Percentiles rank a stretch among this genome's conserved stretches.
Evolutionary conservation across 2,113 vertebrate species (phyloP).

Genomic region (Dipodomys merriami): DNA sequence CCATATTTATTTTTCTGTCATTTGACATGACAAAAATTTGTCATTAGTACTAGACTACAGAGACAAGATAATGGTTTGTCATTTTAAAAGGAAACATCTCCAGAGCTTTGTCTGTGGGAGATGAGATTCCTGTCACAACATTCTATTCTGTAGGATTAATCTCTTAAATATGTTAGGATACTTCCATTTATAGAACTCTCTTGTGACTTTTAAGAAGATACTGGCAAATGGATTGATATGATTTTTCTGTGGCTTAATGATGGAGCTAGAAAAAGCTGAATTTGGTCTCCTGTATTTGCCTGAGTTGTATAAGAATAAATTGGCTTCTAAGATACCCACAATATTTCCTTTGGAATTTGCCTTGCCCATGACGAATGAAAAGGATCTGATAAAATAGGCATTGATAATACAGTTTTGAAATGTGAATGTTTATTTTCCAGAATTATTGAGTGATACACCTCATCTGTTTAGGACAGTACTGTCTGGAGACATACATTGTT

Average conservation of each 20-base stretch:
- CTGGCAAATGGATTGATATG: conserved; percentile 57
- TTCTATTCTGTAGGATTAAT: conserved; percentile 69
- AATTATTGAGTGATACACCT: background rate
- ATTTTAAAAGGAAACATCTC: conserved; percentile 73
- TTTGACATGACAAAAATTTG: conserved; percentile 75
- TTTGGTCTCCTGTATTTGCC: background rate
- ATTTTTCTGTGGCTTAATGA: conserved; percentile 50
- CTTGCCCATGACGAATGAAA: background rate
- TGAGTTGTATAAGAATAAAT: background rate
- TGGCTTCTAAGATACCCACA: background rate
- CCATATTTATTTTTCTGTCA: conserved; percentile 75
- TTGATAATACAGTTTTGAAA: background rate
- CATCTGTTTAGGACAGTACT: background rate
- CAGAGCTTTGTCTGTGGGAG: conserved; percentile 54
- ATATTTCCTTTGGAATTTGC: background rate
- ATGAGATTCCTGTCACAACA: conserved; percentile 73
- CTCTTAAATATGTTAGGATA: conserved; percentile 75
- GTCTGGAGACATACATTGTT: background rate
- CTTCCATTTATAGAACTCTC: conserved; percentile 65
- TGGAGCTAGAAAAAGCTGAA: background rate
- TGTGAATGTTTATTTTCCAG: background rate
- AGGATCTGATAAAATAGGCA: no score
- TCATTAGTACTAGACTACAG: conserved; percentile 71
- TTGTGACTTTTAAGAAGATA: conserved; percentile 67
- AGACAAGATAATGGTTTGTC: conserved; percentile 78